Percentiles rank a stretch among this genome's conserved stretches.
These are phyloP conservation scores for Pseudochaenichthys georgianus DNA, from an alignment of 2,797 vertebrate genomes.

Conservation along the genomic window DNA sequence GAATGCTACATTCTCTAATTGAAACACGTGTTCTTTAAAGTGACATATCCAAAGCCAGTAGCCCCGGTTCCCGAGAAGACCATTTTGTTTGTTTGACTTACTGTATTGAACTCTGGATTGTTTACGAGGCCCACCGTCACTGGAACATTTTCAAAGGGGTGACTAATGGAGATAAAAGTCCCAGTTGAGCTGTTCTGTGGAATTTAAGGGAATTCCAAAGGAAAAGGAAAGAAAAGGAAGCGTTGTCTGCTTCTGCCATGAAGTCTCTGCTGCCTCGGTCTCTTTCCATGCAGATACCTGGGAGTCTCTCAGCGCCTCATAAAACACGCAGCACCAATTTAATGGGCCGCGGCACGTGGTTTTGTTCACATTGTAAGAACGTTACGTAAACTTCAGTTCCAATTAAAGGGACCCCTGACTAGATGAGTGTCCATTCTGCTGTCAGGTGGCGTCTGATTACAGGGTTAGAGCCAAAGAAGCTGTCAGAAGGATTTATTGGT, in stretches of 20 bases:
- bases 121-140: conserved; percentile 44
- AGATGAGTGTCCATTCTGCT: conserved; percentile 51
- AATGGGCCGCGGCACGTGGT: conserved; percentile 38
- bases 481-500: conserved; percentile 13
- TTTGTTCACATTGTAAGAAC: conserved; percentile 38
- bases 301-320: conserved; percentile 64
- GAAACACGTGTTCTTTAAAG: conserved; percentile 35
- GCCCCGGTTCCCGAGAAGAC: conserved; percentile 28
- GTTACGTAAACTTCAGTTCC: conserved; percentile 49
- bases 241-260: conserved; percentile 8
- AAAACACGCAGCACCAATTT: conserved; percentile 46
- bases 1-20: conserved; percentile 62
- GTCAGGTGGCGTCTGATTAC: conserved; percentile 55
- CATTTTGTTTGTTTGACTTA: conserved; percentile 41
- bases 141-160: conserved; percentile 22
- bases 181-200: conserved; percentile 35
- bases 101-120: conserved; percentile 33
- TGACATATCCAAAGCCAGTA: conserved; percentile 22
- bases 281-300: conserved; percentile 19
- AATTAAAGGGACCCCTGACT: conserved; percentile 49
- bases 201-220: conserved; percentile 32
- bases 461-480: conserved; percentile 25
- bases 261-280: conserved; percentile 34
- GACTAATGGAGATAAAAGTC: conserved; percentile 35
- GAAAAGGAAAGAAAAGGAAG: conserved; percentile 33